Evolutionary conservation across 2,113 vertebrate species (phyloP), one percentile per base, ranked within the genome.

Genomic region (Catharus minimus): DNA sequence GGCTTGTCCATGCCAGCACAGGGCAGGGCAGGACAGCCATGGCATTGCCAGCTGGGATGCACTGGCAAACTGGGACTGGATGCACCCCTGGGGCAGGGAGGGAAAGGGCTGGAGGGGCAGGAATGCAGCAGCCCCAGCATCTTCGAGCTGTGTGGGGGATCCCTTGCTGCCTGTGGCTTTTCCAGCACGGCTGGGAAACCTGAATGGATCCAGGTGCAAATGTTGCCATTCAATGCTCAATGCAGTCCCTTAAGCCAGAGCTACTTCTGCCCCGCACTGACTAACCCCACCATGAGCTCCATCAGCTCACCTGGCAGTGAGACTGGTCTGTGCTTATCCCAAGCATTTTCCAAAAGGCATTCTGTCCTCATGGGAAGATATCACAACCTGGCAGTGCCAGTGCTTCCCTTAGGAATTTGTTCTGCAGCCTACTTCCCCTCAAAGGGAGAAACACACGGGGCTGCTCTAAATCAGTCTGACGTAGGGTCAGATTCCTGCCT

Each of bases 101-200:
- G 58, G 22, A 58, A 30, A 26, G 49, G 39, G 55, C 55, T 12
- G 23, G 28, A 20, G 57, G 10, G 4, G 82, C 23, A 32, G 50
- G 0, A 0, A 20, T 6, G 14, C 38, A 61, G 71, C 65, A 71
- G 26, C 52, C 33, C 39, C 7, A 2, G 39, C 44, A 41, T 39
- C 41, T 15, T 26, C 0, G 0, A 24, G 46, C 27, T 52, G 5
- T 6, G 1, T 0, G 0, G 20, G 17, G 10, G 5, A 22, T 61
- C 7, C 2, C 20, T 74, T 15, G 0, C 39, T 76, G 28, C 58
- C 32, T 3, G 0, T 11, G 3, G 32, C 27, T 50, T 38, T 55
- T 41, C 71, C 57, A 32, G 66, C 9, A 2, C 1, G 1, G 36
- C 36, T 5, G 4, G 15, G 41, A 80, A 49, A 36, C 38, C 10